Conservation (phyloP, 2,888 invertebrate genomes). For the Galeopsomyia nigrocyanea region DNA sequence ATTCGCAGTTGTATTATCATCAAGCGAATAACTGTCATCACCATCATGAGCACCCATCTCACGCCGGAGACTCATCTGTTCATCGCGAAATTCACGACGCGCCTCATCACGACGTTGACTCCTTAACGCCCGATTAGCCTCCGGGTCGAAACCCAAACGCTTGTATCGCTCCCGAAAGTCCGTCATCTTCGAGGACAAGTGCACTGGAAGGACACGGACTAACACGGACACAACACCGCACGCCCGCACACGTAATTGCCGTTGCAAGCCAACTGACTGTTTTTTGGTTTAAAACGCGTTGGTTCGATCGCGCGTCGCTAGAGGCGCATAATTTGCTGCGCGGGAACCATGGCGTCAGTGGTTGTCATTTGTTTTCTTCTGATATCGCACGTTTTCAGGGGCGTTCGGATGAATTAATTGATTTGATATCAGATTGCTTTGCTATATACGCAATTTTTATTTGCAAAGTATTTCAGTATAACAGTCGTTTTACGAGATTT, state of each 20-base stretch:
- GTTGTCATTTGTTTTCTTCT: too few species aligned
- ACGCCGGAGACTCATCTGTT: constrained; percentile 21
- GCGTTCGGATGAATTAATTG: too few species aligned
- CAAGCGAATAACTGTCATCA: constrained; percentile 1
- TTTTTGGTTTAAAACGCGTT: too few species aligned
- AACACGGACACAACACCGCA: neutral
- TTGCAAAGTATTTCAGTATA: too few species aligned
- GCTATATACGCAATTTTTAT: too few species aligned
- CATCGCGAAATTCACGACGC: constrained; percentile 32
- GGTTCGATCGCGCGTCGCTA: too few species aligned
- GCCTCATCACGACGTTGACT: constrained; percentile 40
- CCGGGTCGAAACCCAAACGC: constrained; percentile 39
- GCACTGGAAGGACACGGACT: neutral
- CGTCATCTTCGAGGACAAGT: constrained; percentile 21
- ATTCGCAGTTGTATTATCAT: neutral
- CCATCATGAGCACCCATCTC: neutral
- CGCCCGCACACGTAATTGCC: neutral
- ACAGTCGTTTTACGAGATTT: too few species aligned
- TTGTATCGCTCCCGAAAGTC: constrained; percentile 46
- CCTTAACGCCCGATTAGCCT: constrained; percentile 41
- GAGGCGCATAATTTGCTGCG: too few species aligned
- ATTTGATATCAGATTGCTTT: too few species aligned
- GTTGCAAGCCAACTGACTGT: too few species aligned
- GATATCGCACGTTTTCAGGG: too few species aligned
- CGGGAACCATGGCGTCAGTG: too few species aligned